Evolutionary conservation across 2,888 invertebrate genomes (phyloP), one percentile per base, ranked within the genome.

Genomic region (Lithophane leautieri): DNA sequence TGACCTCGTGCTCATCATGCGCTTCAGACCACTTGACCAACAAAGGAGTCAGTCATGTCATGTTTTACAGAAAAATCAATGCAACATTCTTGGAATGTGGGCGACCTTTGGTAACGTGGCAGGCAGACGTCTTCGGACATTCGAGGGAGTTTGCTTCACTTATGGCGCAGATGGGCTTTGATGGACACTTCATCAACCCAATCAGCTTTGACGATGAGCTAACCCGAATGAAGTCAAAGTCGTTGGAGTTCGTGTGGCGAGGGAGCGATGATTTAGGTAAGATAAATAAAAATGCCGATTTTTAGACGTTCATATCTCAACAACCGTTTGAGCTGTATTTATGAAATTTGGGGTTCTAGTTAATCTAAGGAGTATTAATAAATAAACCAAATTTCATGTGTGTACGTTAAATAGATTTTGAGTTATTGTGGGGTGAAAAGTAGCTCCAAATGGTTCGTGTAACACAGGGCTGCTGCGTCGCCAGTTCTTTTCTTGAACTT

Each of bases 211-310:
- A 98, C 82, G 99, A 99, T 88, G 98, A 98, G 90, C 82, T 91
- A 0, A 87, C 95, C 0, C 96, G 99, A 63, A 94, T 98, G 83
- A 84, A 90, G 1, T 95, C 97, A 0, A 97, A 97, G 86, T 97
- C 97, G 0, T 95, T 98, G 85, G 99, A 99, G 95, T 97, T 98
- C 93, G 93, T 99, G n/a, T 99, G 99, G 99, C 96, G 97, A 90
- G 98, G 97, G 0, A 98, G 97, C 78, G 97, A 97, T 34, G 98
- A 97, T 94, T 96, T 98, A 34, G 34, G 34, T 34, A 34, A 34
- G 34, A 34, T 34, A 34, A 34, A 34, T 34, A n/a, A n/a, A n/a
- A n/a, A n/a, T n/a, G n/a, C n/a, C n/a, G n/a, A n/a, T n/a, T n/a
- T n/a, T n/a, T n/a, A n/a, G n/a, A n/a, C n/a, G n/a, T n/a, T n/a